Conservation (phyloP, 2,888 invertebrate genomes). For the Aphelenchoides bicaudatus region DNA sequence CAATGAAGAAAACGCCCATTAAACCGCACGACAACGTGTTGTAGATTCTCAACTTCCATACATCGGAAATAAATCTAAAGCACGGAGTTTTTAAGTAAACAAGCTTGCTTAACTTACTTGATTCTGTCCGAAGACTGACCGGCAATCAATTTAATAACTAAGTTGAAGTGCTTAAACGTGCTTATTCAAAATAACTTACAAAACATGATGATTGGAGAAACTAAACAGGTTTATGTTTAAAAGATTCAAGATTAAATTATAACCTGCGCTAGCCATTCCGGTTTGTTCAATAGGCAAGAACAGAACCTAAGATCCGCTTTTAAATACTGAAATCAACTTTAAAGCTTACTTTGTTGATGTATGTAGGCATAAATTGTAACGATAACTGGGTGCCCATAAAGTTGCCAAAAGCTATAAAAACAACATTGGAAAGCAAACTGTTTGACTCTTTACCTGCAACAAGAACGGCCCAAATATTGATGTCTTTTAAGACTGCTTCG, state of each 20-base stretch:
- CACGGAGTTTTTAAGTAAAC: neutral
- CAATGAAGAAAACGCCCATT: slow-evolving; percentile 49
- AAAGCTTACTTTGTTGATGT: slow-evolving; percentile 34
- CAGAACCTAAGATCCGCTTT: slow-evolving; percentile 38
- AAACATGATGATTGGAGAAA: no score
- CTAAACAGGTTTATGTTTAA: no score
- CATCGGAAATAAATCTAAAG: slow-evolving; percentile 46
- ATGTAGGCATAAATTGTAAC: slow-evolving; percentile 44
- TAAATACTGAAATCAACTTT: neutral
- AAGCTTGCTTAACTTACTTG: slow-evolving; percentile 11
- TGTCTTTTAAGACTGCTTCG: slow-evolving; percentile 46
- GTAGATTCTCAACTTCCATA: slow-evolving; percentile 51
- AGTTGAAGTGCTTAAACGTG: no score
- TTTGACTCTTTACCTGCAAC: slow-evolving; percentile 35
- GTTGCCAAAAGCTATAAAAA: slow-evolving; percentile 47
- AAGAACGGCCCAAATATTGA: slow-evolving; percentile 56
- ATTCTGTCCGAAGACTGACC: slow-evolving; percentile 54
- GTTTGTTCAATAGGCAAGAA: slow-evolving; percentile 54
- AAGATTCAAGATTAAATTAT: no score
- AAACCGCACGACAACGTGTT: slow-evolving; percentile 53
- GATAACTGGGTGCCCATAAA: slow-evolving; percentile 54
- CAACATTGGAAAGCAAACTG: neutral
- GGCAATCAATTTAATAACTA: slow-evolving; percentile 54
- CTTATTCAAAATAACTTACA: no score
- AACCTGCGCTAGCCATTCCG: slow-evolving; percentile 56